Evolutionary conservation across 2,113 vertebrate genomes (phyloP).

Genomic region (Chelonoidis abingdonii): DNA sequence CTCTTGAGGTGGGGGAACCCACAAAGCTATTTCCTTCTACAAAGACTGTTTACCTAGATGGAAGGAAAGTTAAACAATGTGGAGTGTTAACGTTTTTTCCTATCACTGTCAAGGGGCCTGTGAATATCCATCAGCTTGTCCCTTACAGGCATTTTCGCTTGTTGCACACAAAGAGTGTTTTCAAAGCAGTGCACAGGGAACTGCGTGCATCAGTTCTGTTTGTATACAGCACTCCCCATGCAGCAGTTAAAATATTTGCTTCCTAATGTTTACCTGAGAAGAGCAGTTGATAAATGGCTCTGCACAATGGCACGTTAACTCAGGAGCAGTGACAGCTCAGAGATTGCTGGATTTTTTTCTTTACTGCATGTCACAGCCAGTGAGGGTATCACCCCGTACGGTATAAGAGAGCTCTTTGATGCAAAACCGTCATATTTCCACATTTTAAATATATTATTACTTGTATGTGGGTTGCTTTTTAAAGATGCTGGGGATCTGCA

Average conservation of each 20-base stretch:
- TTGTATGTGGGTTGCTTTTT: accelerated
- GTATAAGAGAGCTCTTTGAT: not conserved
- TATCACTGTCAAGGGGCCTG: not conserved
- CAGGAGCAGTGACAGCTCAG: not conserved
- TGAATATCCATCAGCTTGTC: not conserved
- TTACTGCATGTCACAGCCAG: not conserved
- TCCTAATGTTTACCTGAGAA: not conserved
- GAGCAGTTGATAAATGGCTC: not conserved
- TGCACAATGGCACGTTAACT: not conserved
- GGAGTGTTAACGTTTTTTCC: not conserved
- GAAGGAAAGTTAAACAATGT: not conserved
- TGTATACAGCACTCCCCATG: not conserved
- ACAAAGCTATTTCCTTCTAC: not conserved
- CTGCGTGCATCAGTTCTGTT: accelerated
- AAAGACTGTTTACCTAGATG: not conserved
- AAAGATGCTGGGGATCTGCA: not conserved
- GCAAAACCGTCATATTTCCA: not conserved
- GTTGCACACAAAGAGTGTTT: not conserved
- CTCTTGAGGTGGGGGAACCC: not conserved
- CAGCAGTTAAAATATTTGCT: not conserved
- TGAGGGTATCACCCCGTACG: not conserved
- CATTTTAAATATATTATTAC: not conserved
- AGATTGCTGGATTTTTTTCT: not conserved
- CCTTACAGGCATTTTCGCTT: not conserved
- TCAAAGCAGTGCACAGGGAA: not conserved